Evolutionary conservation across 2,797 vertebrate genomes (phyloP).

Genomic region (Pelobates cultripes): DNA sequence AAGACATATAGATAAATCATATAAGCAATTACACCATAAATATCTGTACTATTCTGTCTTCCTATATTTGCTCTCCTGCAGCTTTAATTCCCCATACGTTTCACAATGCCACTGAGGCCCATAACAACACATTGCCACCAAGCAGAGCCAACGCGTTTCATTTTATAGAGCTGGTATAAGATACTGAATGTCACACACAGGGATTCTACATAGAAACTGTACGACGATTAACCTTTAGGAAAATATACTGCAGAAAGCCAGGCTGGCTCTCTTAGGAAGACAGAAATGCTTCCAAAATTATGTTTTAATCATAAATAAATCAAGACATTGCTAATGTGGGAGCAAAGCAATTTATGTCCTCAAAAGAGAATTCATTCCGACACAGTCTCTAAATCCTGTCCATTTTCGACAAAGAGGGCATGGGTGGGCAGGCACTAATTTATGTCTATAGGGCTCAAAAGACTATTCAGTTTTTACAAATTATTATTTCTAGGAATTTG

Average conservation of each 20-base stretch:
- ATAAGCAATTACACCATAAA: no score
- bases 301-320: not conserved
- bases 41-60: no score
- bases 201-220: not conserved
- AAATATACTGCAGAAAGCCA: not conserved
- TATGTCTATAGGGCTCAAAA: not conserved
- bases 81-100: no score
- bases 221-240: not conserved
- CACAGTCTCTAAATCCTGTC: not conserved
- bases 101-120: no score
- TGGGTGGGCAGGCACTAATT: not conserved
- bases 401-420: not conserved
- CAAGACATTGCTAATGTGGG: not conserved
- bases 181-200: not conserved
- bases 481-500: conserved; percentile 13
- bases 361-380: not conserved
- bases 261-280: not conserved
- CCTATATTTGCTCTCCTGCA: no score
- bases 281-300: not conserved
- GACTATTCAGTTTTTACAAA: not conserved
- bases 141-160: not conserved
- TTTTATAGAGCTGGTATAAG: not conserved
- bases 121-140: no score
- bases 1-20: no score
- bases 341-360: not conserved